A percentile compares a stretch with the other conserved stretches of the same genome.
phyloP scores from a whole-genome alignment of 2,888 invertebrate genomes.

The Monopis laevigella region DNA sequence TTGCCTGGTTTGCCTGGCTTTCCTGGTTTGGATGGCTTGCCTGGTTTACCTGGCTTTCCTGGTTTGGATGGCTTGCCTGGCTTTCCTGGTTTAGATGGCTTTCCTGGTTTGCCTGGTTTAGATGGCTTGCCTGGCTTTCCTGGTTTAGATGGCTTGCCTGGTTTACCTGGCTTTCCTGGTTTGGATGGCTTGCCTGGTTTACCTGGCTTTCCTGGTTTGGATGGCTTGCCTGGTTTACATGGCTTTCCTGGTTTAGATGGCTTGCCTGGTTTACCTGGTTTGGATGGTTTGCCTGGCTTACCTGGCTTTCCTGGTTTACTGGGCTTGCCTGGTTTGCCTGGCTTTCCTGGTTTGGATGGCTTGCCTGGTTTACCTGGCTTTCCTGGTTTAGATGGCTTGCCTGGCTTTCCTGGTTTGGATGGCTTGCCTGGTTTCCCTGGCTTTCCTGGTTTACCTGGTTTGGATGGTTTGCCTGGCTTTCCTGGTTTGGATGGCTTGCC shows the following conservation, averaged over 20 bases:
- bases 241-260: background rate
- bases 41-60: slow-evolving; percentile 1
- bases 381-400: background rate
- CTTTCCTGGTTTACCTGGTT: background rate
- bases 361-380: background rate
- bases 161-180: background rate
- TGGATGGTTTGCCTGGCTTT: background rate
- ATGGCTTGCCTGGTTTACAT: background rate
- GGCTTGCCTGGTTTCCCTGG: background rate
- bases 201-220: background rate
- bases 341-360: background rate
- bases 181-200: background rate
- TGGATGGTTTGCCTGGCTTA: background rate
- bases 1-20: slow-evolving; percentile 11
- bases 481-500: background rate
- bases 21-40: background rate
- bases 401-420: background rate
- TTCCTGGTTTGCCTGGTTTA: background rate
- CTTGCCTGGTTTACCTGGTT: background rate
- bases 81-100: background rate
- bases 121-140: background rate
- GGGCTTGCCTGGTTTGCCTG: background rate
- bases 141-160: background rate
- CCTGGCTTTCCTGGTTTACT: background rate
- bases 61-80: slow-evolving; percentile 14